A percentile compares a stretch with the other conserved stretches of the same genome.
These are phyloP conservation scores for Beris morrisii DNA, from an alignment of 2,888 invertebrate genomes.

Conservation along the genomic window DNA sequence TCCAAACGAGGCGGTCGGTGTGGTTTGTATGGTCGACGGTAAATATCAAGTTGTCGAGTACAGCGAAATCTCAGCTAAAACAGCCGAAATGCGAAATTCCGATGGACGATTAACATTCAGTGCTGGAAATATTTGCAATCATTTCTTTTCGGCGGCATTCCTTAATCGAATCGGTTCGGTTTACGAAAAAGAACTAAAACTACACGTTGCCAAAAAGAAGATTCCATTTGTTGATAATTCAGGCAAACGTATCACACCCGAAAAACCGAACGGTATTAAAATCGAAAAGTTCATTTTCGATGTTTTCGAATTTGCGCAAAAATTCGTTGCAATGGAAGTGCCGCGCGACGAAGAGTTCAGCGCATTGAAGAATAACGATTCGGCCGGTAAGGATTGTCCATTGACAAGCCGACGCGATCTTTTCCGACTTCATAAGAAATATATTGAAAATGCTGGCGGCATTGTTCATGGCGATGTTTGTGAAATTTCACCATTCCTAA, in stretches of 20 bases:
- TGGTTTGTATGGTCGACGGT: slow-evolving; percentile 90
- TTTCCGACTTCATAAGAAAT: slow-evolving; percentile 74
- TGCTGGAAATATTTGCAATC: slow-evolving; percentile 98
- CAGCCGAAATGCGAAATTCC: slow-evolving; percentile 75
- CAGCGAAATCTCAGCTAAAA: slow-evolving; percentile 88
- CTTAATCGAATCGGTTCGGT: slow-evolving; percentile 70
- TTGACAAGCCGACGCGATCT: slow-evolving; percentile 81
- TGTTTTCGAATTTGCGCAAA: slow-evolving; percentile 90
- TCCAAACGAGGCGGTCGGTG: slow-evolving; percentile 93
- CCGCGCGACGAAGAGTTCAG: slow-evolving; percentile 93
- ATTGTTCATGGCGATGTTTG: slow-evolving; percentile 67
- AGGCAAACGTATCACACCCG: slow-evolving; percentile 74
- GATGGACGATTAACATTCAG: slow-evolving; percentile 86
- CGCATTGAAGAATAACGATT: slow-evolving; percentile 92
- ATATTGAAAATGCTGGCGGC: slow-evolving; percentile 81
- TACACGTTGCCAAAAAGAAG: slow-evolving; percentile 97
- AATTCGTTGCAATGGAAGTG: slow-evolving; percentile 92
- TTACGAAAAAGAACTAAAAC: slow-evolving; percentile 74
- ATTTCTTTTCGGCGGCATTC: slow-evolving; percentile 90
- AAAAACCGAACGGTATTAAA: slow-evolving; percentile 92
- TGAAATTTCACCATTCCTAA: slow-evolving; percentile 89
- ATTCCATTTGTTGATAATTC: slow-evolving; percentile 79
- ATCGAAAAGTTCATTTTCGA: slow-evolving; percentile 99
- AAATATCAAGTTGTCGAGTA: slow-evolving; percentile 95
- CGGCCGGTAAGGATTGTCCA: slow-evolving; percentile 86